A percentile compares a stretch with the other conserved stretches of the same genome.
phyloP scores from a whole-genome alignment of 2,888 invertebrate species.

The Amblyteles armatorius region DNA sequence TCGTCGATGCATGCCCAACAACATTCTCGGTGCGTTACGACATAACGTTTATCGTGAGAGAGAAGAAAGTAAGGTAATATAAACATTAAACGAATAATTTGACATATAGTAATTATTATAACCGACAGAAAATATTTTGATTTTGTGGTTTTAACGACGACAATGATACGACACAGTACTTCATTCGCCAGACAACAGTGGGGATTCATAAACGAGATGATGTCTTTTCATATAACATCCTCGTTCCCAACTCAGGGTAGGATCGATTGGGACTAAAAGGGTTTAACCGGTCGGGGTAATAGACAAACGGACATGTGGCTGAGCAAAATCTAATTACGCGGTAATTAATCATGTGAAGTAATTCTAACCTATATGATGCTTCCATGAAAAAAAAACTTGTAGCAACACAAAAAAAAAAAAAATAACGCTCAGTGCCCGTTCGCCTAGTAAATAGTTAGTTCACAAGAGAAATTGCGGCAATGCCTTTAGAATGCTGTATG shows the following conservation, averaged over 20 bases:
- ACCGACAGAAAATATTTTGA: slow-evolving; percentile 46
- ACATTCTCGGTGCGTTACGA: slow-evolving; percentile 71
- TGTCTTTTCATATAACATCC: slow-evolving; percentile 55
- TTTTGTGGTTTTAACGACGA: slow-evolving; percentile 57
- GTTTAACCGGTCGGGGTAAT: slow-evolving; percentile 16
- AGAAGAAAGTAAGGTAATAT: slow-evolving; percentile 31
- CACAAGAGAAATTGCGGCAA: slow-evolving; percentile 54
- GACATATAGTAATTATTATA: slow-evolving; percentile 7
- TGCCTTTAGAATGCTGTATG: slow-evolving; percentile 34
- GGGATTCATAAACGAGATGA: slow-evolving; percentile 52
- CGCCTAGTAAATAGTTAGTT: slow-evolving; percentile 53
- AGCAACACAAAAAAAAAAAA: not conserved
- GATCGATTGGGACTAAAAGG: slow-evolving; percentile 21
- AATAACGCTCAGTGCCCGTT: slow-evolving; percentile 1
- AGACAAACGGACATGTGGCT: slow-evolving; percentile 14
- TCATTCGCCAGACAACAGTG: slow-evolving; percentile 79
- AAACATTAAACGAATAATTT: slow-evolving; percentile 43
- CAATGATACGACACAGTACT: slow-evolving; percentile 81
- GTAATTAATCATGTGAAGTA: not conserved
- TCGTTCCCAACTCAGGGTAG: slow-evolving; percentile 40
- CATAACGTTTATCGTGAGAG: slow-evolving; percentile 52
- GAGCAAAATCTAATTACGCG: not conserved
- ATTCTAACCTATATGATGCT: not conserved
- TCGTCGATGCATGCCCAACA: slow-evolving; percentile 72
- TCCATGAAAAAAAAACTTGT: not conserved